These are phyloP conservation scores for Hyles lineata DNA, from an alignment of 2,888 invertebrate species.

Conservation along the genomic window DNA sequence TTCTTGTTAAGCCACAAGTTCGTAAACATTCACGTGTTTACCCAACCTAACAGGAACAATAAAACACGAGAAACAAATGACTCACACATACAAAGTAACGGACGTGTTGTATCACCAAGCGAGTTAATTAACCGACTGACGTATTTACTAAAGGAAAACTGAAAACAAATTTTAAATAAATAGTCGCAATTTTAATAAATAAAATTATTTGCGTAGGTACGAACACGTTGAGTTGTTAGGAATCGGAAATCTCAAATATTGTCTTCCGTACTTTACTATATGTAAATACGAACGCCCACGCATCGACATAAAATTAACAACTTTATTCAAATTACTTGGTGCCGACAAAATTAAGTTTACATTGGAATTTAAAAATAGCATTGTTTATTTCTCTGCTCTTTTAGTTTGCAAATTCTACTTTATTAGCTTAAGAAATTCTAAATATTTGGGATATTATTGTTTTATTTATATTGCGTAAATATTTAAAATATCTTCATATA, in stretches of 20 bases:
- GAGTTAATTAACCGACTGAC: slow-evolving; percentile 4
- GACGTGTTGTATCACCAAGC: background rate
- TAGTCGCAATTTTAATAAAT: background rate
- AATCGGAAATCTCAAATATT: background rate
- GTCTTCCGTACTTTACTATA: slow-evolving; percentile 3
- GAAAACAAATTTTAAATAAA: background rate
- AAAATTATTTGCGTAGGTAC: background rate
- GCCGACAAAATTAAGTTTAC: background rate
- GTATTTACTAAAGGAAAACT: slow-evolving; percentile 17
- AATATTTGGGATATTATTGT: too few relatives aligned
- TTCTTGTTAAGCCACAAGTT: slow-evolving; percentile 20
- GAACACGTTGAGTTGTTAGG: background rate
- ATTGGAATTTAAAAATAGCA: background rate
- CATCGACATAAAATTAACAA: background rate
- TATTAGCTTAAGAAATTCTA: too few relatives aligned
- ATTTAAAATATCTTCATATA: too few relatives aligned
- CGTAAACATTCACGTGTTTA: slow-evolving; percentile 4
- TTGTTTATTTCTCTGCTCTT: background rate
- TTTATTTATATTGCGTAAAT: too few relatives aligned
- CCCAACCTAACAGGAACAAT: slow-evolving; percentile 22
- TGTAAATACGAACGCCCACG: background rate
- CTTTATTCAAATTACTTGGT: background rate
- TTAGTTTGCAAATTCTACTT: background rate
- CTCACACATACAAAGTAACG: slow-evolving; percentile 14
- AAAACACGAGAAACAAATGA: slow-evolving; percentile 21